Percentiles rank a stretch among this genome's conserved stretches.
phyloP scores from a whole-genome alignment of 2,888 invertebrate genomes.

The Dascillus cervinus region DNA sequence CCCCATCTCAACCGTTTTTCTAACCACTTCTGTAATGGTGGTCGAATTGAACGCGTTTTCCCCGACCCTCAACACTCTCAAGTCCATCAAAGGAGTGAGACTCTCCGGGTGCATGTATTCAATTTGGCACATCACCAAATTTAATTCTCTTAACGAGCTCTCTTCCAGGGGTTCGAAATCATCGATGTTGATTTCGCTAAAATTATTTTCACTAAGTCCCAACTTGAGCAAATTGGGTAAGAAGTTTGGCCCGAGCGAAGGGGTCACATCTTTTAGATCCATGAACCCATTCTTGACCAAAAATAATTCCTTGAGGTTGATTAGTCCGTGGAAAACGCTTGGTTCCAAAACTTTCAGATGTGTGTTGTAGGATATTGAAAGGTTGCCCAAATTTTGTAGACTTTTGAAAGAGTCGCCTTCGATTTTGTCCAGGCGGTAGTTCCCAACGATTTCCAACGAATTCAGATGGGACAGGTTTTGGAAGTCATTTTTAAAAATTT shows the following conservation, averaged over 20 bases:
- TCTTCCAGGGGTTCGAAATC: constrained; percentile 46
- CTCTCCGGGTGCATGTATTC: constrained; percentile 47
- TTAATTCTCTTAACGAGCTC: constrained; percentile 41
- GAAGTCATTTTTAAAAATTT: constrained; percentile 43
- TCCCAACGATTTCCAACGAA: constrained; percentile 48
- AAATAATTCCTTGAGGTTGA: constrained; percentile 44
- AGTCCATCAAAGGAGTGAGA: constrained; percentile 42
- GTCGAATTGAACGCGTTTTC: constrained; percentile 47
- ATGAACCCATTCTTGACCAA: constrained; percentile 51
- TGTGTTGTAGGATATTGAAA: constrained; percentile 51
- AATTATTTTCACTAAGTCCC: constrained; percentile 49
- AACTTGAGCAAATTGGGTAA: constrained; percentile 45
- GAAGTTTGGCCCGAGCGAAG: constrained; percentile 39
- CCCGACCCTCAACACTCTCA: constrained; percentile 45
- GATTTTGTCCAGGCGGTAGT: constrained; percentile 45
- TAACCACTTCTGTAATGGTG: constrained; percentile 42
- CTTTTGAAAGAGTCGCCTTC: constrained; percentile 46
- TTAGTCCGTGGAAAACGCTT: constrained; percentile 46
- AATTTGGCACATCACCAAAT: constrained; percentile 47
- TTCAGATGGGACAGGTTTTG: constrained; percentile 38
- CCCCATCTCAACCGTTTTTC: constrained; percentile 32
- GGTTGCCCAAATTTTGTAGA: constrained; percentile 42
- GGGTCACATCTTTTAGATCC: constrained; percentile 41
- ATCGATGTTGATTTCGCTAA: constrained; percentile 40
- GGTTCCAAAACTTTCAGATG: constrained; percentile 42